These are phyloP conservation scores for Sycophila sp. DNA, from an alignment of 1,140 invertebrate species.

Conservation along the genomic window DNA sequence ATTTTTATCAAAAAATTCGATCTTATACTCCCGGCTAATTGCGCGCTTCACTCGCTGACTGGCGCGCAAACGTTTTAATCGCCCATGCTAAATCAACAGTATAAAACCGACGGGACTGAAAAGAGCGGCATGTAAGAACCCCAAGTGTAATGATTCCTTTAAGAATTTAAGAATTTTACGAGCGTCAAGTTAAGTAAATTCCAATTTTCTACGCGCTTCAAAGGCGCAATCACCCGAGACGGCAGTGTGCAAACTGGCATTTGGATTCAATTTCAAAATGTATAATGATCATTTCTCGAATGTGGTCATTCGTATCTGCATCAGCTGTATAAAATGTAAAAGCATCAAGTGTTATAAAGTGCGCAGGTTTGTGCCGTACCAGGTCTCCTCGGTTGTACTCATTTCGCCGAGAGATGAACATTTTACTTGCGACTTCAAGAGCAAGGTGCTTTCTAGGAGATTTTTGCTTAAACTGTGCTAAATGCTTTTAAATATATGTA, in stretches of 20 bases:
- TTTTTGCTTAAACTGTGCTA: too few relatives aligned
- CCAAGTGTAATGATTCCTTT: not conserved
- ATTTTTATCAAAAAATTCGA: not conserved
- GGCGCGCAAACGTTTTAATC: conserved; percentile 6
- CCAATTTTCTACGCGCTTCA: conserved; percentile 11
- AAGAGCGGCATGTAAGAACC: not conserved
- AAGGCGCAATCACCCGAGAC: too few relatives aligned
- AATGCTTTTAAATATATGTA: too few relatives aligned
- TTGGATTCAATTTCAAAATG: conserved; percentile 21
- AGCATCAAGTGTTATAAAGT: conserved; percentile 11
- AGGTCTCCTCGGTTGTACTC: not conserved
- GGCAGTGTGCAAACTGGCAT: not conserved
- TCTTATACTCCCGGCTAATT: not conserved
- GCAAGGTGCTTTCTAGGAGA: too few relatives aligned
- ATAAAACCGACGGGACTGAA: not conserved
- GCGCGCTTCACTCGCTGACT: not conserved
- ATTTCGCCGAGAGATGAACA: not conserved
- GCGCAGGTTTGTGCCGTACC: not conserved
- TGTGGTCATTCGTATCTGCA: not conserved
- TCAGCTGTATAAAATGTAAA: not conserved
- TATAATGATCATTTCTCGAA: not conserved
- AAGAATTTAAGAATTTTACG: too few relatives aligned
- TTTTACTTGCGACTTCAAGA: too few relatives aligned
- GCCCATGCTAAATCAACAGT: conserved; percentile 15
- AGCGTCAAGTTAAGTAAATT: not conserved